phyloP scores from a whole-genome alignment of 2,888 invertebrate genomes.

The Drosophila sordidula region DNA sequence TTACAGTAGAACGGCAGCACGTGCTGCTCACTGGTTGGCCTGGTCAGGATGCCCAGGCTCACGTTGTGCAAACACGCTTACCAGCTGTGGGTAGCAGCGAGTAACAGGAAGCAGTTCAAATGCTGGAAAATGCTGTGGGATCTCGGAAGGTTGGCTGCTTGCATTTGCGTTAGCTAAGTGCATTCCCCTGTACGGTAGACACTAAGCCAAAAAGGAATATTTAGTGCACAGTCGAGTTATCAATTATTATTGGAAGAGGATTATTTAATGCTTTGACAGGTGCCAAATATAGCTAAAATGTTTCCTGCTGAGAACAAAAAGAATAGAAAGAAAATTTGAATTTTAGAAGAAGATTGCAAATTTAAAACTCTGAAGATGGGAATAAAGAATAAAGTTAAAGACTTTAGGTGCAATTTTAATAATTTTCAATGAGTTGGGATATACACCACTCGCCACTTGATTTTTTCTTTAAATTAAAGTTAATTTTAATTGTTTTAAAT shows the following conservation, averaged over 20 bases:
- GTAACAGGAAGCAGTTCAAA: background rate
- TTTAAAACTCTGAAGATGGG: background rate
- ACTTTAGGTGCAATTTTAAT: too few species aligned
- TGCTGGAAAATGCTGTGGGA: slow-evolving; percentile 3
- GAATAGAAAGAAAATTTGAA: background rate
- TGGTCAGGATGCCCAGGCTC: slow-evolving; percentile 19
- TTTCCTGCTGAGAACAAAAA: too few species aligned
- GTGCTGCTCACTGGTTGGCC: slow-evolving; percentile 37
- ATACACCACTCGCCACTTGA: too few species aligned
- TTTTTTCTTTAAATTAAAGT: too few species aligned
- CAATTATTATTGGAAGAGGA: slow-evolving; percentile 14
- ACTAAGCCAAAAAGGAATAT: background rate
- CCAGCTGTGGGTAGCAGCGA: background rate
- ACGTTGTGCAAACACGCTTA: slow-evolving; percentile 28
- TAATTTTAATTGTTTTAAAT: too few species aligned
- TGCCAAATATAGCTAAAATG: background rate
- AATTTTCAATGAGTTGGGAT: too few species aligned
- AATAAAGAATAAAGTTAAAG: too few species aligned
- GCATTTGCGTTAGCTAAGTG: slow-evolving; percentile 38
- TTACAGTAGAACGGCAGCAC: slow-evolving; percentile 54
- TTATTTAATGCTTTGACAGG: slow-evolving; percentile 13
- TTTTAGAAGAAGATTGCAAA: background rate
- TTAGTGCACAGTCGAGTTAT: slow-evolving; percentile 7
- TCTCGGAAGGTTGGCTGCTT: slow-evolving; percentile 4
- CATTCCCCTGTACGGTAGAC: slow-evolving; percentile 26